Evolutionary conservation across 1,140 invertebrate species (phyloP).

Genomic region (Marisa cornuarietis): DNA sequence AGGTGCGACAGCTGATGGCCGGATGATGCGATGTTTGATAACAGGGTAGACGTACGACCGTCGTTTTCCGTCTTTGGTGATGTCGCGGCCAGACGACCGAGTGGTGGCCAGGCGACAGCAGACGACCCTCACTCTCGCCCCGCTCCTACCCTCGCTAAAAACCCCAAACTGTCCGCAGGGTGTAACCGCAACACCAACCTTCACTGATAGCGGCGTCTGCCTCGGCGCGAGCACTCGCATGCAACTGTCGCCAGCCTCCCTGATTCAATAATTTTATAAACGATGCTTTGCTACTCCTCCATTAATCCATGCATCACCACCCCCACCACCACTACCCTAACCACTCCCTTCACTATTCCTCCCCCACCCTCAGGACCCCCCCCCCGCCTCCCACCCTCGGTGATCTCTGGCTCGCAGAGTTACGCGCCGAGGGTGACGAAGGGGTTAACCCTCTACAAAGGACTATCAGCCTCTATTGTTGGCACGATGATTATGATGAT

Average conservation of each 20-base stretch:
- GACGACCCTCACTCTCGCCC: background rate
- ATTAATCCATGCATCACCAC: background rate
- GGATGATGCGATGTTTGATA: no score
- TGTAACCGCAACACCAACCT: background rate
- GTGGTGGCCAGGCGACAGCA: background rate
- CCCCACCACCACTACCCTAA: background rate
- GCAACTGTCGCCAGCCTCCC: background rate
- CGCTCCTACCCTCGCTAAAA: background rate
- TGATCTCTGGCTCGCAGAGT: no score
- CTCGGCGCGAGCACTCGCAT: background rate
- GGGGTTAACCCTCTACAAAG: no score
- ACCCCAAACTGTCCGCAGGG: background rate
- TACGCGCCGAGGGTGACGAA: no score
- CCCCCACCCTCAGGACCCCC: background rate
- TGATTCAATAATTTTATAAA: background rate
- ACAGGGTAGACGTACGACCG: no score
- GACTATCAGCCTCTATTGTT: no score
- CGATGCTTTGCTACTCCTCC: constrained; percentile 2
- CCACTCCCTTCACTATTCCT: background rate
- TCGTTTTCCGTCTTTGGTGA: no score
- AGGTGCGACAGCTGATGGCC: no score
- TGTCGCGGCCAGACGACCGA: no score
- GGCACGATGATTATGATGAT: no score
- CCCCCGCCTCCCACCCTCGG: no score
- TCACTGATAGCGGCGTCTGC: background rate